Evolutionary conservation across 2,113 vertebrate species (phyloP).

Genomic region (Lipophrys pholis): DNA sequence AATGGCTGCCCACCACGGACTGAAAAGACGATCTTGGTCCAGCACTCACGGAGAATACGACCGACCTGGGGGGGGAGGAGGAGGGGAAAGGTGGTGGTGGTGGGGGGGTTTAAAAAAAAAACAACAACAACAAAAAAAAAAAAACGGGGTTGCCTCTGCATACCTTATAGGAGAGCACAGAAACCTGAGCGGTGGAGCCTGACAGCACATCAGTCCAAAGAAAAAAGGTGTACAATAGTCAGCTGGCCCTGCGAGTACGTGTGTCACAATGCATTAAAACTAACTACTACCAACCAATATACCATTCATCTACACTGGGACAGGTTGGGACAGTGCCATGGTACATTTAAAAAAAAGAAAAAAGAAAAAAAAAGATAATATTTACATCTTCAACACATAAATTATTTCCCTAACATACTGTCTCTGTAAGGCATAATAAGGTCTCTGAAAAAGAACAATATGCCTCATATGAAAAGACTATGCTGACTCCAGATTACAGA

Average conservation of each 20-base stretch:
- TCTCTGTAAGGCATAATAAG: conserved; percentile 73
- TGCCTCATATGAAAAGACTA: conserved; percentile 58
- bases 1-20: conserved; percentile 32
- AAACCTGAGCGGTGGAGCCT: conserved; percentile 69
- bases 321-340: conserved; percentile 55
- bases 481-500: conserved; percentile 43
- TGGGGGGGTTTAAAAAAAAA: no score
- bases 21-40: conserved; percentile 41
- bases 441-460: conserved; percentile 43
- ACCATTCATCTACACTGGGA: conserved; percentile 57
- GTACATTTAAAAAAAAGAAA: conserved; percentile 57
- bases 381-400: conserved; percentile 82
- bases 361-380: conserved; percentile 56
- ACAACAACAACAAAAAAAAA: background rate
- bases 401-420: conserved; percentile 76
- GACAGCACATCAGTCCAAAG: conserved; percentile 66
- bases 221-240: conserved; percentile 52
- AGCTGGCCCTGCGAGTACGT: conserved; percentile 52
- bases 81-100: no score
- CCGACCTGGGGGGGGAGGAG: conserved; percentile 1
- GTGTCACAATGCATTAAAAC: conserved; percentile 70
- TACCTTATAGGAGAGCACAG: conserved; percentile 44
- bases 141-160: conserved; percentile 8
- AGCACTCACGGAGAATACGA: conserved; percentile 37
- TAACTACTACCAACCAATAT: conserved; percentile 60